Evolutionary conservation across 2,888 invertebrate species (phyloP).

Genomic region (Allophyes oxyacanthae): DNA sequence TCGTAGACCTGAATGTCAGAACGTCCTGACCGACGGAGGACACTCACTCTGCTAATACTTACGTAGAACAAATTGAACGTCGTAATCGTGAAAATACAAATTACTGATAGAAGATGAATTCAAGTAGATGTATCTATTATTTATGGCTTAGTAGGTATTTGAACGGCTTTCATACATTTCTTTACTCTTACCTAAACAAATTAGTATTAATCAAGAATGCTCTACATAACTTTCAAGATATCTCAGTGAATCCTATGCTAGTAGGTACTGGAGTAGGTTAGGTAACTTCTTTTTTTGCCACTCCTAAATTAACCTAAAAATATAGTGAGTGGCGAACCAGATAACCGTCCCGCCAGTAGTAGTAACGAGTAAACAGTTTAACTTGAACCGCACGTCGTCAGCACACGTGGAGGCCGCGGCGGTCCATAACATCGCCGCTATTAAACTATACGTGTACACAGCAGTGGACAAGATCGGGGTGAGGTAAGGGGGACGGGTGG

Average conservation of each 20-base stretch:
- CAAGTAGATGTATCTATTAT: too few relatives aligned
- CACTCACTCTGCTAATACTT: neutral
- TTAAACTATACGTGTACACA: conserved; percentile 11
- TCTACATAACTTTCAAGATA: too few relatives aligned
- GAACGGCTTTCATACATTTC: too few relatives aligned
- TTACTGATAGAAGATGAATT: too few relatives aligned
- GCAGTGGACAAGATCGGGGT: neutral
- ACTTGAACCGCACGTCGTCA: neutral
- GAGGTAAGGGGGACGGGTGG: neutral
- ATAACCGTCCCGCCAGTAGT: neutral
- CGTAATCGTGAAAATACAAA: too few relatives aligned
- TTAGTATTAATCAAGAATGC: too few relatives aligned
- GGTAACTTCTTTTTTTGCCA: too few relatives aligned
- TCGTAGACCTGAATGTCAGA: neutral
- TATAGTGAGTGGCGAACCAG: neutral
- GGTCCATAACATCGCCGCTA: conserved; percentile 3
- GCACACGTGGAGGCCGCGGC: conserved; percentile 1
- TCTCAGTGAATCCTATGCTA: too few relatives aligned
- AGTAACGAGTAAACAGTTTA: neutral
- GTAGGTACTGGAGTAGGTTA: too few relatives aligned
- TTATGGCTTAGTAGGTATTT: too few relatives aligned
- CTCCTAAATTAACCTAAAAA: neutral
- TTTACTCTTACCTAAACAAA: too few relatives aligned
- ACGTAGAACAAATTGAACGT: too few relatives aligned
- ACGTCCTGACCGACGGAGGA: neutral